Evolutionary conservation across 2,888 invertebrate species (phyloP), one percentile per base, ranked within the genome.

Genomic region (Byasa hedistus): DNA sequence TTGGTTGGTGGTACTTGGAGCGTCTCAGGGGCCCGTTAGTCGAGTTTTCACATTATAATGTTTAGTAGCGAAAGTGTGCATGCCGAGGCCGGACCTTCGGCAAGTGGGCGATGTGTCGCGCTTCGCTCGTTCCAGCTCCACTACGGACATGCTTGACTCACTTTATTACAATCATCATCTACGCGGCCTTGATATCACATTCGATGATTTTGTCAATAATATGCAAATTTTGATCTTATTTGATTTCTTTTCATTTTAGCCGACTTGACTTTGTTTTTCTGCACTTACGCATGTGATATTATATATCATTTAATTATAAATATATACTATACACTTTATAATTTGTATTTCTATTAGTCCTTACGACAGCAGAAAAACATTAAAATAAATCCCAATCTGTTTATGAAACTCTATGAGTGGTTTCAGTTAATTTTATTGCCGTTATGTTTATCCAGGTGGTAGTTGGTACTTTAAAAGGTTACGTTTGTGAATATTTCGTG

Each of bases 101-200:
- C 78, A 84, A 84, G 80, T 84, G 78, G 84, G 82, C 82, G 83
- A 85, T 84, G 78, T 80, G 86, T 84, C 76, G 81, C 87, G 86
- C 83, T 87, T 79, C 81, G 85, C 79, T 87, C 83, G 81, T 70
- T 78, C 72, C 69, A 70, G 73, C 74, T 69, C 70, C 68, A 22
- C 54, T 32, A 5, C 36, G 52, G 19, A 48, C 23, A 32, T n/a
- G 48, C 61, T n/a, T 57, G 61, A 65, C 22, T 61, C 39, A 57
- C 57, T 66, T 66, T 39, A 63, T 63, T 63, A 58, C 23, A 62
- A 57, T 22, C 61, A 56, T 57, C 55, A 66, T 62, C 48, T 54
- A 58, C 36, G 15, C 55, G 61, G 55, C 61, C 57, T 61, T 61
- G 57, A 58, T 63, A 59, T 63, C 57, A 39, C 15, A 22, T 52